These are phyloP conservation scores for Callopanchax toddi DNA, from an alignment of 2,113 vertebrate genomes.

Conservation along the genomic window DNA sequence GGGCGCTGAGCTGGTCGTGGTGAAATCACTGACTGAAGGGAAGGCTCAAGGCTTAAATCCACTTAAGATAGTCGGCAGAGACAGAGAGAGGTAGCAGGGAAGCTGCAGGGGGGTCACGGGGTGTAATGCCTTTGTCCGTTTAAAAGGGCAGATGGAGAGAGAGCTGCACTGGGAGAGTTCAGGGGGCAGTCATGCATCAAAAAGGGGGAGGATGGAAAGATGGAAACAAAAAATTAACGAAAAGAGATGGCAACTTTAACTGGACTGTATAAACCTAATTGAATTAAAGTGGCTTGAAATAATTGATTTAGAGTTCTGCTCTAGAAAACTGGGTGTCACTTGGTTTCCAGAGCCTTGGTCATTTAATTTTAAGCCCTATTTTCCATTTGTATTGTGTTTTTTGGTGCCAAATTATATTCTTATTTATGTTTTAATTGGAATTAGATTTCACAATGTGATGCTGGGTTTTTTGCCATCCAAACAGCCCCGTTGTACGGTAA, in stretches of 20 bases:
- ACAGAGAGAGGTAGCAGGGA: slow-evolving; percentile 1
- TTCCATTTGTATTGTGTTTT: too few relatives aligned
- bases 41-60: slow-evolving; percentile 52
- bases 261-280: neutral
- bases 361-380: too few relatives aligned
- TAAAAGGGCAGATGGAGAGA: slow-evolving; percentile 47
- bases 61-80: slow-evolving; percentile 30
- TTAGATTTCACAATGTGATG: neutral
- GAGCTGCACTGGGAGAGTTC: slow-evolving; percentile 12
- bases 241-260: neutral
- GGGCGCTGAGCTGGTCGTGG: slow-evolving; percentile 37
- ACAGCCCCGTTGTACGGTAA: neutral
- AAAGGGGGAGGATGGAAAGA: neutral
- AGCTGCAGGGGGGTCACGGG: slow-evolving; percentile 2
- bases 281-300: neutral
- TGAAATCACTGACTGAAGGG: slow-evolving; percentile 46
- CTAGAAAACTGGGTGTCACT: too few relatives aligned
- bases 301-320: too few relatives aligned
- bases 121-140: slow-evolving; percentile 43
- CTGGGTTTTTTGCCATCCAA: neutral
- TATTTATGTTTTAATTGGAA: neutral
- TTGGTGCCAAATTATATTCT: too few relatives aligned
- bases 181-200: slow-evolving; percentile 35
- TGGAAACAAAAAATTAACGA: neutral
- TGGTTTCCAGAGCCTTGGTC: too few relatives aligned